Conservation (phyloP, 2,113 vertebrate species). For the Dolichallabes microphthalmus region DNA sequence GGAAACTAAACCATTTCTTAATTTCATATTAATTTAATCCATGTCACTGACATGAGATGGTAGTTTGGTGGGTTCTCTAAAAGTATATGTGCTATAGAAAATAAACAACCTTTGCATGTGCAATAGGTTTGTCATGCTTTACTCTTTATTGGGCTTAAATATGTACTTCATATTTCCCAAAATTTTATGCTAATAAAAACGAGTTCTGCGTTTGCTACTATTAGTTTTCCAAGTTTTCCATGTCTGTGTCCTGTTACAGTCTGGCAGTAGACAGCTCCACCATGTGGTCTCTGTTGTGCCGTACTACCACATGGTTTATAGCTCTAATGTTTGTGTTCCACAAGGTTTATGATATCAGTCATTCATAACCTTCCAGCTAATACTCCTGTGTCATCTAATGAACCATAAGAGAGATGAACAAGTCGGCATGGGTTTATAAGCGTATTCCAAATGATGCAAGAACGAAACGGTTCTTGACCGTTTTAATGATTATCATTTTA, state of each 20-base stretch:
- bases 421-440: not conserved
- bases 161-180: not conserved
- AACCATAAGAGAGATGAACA: conserved; percentile 31
- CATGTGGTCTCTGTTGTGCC: conserved; percentile 24
- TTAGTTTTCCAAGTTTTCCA: not conserved
- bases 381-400: conserved; percentile 21
- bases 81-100: not conserved
- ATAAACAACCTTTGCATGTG: not conserved
- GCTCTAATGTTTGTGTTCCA: not conserved
- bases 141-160: not conserved
- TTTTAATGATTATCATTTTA: conserved; percentile 30
- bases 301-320: not conserved
- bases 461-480: not conserved
- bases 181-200: not conserved
- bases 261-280: conserved; percentile 26
- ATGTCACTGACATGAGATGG: not conserved
- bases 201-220: not conserved
- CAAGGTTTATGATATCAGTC: not conserved
- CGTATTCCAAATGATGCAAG: conserved; percentile 21
- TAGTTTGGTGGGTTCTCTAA: not conserved
- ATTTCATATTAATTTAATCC: not conserved
- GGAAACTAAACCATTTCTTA: not conserved
- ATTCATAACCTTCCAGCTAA: conserved; percentile 30
- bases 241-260: not conserved
- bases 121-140: not conserved